Percentiles rank a stretch among this genome's conserved stretches.
phyloP scores from a whole-genome alignment of 2,888 invertebrate species.

The Cinara cedri region DNA sequence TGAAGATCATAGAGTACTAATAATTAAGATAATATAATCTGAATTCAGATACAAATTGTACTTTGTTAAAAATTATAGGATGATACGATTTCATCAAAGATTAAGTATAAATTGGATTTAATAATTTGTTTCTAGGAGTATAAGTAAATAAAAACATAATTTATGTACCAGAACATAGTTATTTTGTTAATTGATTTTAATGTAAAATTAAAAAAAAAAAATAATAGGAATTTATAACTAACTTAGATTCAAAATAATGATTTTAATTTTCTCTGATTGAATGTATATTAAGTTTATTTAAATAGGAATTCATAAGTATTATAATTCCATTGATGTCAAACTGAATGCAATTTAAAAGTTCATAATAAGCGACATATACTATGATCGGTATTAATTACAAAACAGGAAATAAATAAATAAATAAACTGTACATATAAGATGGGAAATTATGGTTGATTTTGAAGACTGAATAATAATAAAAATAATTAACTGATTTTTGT shows the following conservation, averaged over 20 bases:
- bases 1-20: too few species aligned
- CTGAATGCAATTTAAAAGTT: conserved; percentile 16
- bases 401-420: conserved; percentile 24
- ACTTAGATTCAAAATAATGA: conserved; percentile 5
- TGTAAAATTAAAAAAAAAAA: conserved; percentile 38
- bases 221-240: conserved; percentile 28
- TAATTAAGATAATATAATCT: too few species aligned
- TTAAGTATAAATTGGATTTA: too few species aligned
- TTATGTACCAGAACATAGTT: background rate
- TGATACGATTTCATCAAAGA: too few species aligned
- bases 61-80: too few species aligned
- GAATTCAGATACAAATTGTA: too few species aligned
- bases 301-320: background rate
- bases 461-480: conserved; percentile 35
- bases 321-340: conserved; percentile 7
- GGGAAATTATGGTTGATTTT: conserved; percentile 6
- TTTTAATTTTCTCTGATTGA: background rate
- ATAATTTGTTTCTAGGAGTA: background rate
- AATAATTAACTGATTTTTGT: conserved; percentile 27
- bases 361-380: conserved; percentile 30
- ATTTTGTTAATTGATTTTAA: conserved; percentile 16
- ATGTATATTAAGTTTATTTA: background rate
- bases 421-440: conserved; percentile 39
- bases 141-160: conserved; percentile 6
- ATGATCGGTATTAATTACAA: conserved; percentile 37